phyloP scores from a whole-genome alignment of 2,888 invertebrate genomes.

The Scelioninae gen. 1 region DNA sequence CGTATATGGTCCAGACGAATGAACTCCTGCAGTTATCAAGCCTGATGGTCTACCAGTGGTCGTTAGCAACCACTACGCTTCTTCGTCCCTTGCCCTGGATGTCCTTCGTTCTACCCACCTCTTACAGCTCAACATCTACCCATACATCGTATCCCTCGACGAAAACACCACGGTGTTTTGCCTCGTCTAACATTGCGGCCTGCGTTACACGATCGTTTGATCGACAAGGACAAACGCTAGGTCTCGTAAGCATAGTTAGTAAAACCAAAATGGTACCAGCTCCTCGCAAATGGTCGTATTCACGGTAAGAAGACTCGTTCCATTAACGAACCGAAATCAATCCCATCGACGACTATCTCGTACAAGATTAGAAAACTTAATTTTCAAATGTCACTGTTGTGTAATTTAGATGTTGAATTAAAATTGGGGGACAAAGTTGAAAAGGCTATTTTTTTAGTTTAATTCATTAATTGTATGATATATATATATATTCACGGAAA shows the following conservation, averaged over 20 bases:
- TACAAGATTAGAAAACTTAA: conserved; percentile 24
- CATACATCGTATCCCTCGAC: conserved; percentile 39
- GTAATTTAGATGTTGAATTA: neutral
- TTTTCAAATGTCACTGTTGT: neutral
- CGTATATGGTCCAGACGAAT: conserved; percentile 72
- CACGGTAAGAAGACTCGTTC: conserved; percentile 76
- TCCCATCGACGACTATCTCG: neutral
- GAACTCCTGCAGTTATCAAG: conserved; percentile 81
- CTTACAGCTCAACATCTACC: conserved; percentile 60
- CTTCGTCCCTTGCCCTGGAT: conserved; percentile 49
- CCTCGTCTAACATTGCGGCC: conserved; percentile 43
- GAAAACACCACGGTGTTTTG: conserved; percentile 47
- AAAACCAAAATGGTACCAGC: conserved; percentile 76
- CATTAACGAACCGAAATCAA: conserved; percentile 74
- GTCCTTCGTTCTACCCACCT: conserved; percentile 52
- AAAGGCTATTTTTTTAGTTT: too few relatives aligned
- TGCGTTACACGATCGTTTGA: conserved; percentile 55
- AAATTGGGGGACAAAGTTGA: too few relatives aligned
- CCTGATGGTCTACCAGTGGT: conserved; percentile 80
- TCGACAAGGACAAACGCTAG: conserved; percentile 52
- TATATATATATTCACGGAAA: too few relatives aligned
- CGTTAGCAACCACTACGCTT: conserved; percentile 80
- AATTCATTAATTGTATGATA: too few relatives aligned
- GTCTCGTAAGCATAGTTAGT: conserved; percentile 75
- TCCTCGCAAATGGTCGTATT: conserved; percentile 73